A percentile compares a stretch with the other conserved stretches of the same genome.
Conservation (phyloP, 2,888 invertebrate genomes). For the Opisthograptis luteolata region DNA sequence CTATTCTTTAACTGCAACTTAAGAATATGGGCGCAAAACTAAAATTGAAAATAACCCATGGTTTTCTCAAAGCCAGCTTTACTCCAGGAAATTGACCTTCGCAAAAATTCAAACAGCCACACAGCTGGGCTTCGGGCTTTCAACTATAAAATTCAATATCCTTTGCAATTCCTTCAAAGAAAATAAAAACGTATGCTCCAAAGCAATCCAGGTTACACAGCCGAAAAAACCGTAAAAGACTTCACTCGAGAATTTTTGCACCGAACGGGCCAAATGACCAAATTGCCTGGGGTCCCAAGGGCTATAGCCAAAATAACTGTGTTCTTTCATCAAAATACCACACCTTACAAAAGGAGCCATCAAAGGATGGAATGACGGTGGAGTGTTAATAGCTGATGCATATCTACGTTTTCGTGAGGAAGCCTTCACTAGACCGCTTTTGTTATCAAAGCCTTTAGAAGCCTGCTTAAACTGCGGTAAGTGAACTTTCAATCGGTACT, state of each 20-base stretch:
- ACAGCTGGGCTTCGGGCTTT: slow-evolving; percentile 10
- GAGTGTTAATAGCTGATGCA: slow-evolving; percentile 67
- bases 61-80: background rate
- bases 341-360: slow-evolving; percentile 43
- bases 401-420: slow-evolving; percentile 61
- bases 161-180: slow-evolving; percentile 35
- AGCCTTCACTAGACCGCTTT: slow-evolving; percentile 46
- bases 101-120: slow-evolving; percentile 22
- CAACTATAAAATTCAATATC: slow-evolving; percentile 32
- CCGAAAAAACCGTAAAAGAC: slow-evolving; percentile 31
- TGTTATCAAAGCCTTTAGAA: slow-evolving; percentile 43
- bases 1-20: background rate
- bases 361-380: slow-evolving; percentile 56
- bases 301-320: slow-evolving; percentile 54
- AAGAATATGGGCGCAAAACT: background rate
- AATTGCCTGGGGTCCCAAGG: slow-evolving; percentile 49
- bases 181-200: slow-evolving; percentile 26
- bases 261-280: slow-evolving; percentile 45
- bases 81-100: slow-evolving; percentile 32
- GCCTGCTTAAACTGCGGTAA: slow-evolving; percentile 31
- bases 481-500: slow-evolving; percentile 39
- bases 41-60: background rate
- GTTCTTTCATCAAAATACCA: slow-evolving; percentile 56
- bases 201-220: slow-evolving; percentile 34
- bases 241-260: slow-evolving; percentile 36